A percentile compares a stretch with the other conserved stretches of the same genome.
phyloP scores from a whole-genome alignment of 2,888 invertebrate genomes.

The Dorcus parallelipipedus region DNA sequence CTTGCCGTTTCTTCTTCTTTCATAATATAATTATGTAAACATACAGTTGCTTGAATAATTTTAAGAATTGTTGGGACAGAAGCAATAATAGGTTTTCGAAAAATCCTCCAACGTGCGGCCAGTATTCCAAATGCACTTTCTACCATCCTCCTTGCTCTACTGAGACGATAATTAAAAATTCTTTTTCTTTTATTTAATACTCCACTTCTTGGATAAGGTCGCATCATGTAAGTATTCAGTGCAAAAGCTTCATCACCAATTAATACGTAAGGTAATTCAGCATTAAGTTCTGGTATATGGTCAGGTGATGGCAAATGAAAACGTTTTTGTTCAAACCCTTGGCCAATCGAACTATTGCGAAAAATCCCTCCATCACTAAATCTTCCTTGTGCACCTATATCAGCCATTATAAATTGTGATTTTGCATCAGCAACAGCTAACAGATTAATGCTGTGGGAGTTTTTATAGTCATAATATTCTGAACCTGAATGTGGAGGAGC shows the following conservation, averaged over 20 bases:
- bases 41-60: too few species aligned
- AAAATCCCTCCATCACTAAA: constrained; percentile 6
- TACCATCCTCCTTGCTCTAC: too few species aligned
- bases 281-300: not conserved
- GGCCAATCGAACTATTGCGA: constrained; percentile 2
- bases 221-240: not conserved
- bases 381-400: constrained; percentile 5
- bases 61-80: too few species aligned
- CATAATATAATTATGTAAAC: too few species aligned
- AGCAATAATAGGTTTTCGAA: too few species aligned
- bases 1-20: too few species aligned
- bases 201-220: not conserved
- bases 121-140: too few species aligned
- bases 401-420: constrained; percentile 11
- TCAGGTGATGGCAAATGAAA: constrained; percentile 4
- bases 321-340: constrained; percentile 2
- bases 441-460: constrained; percentile 21
- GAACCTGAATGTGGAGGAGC: constrained; percentile 19
- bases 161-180: too few species aligned
- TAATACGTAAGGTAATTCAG: not conserved
- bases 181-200: too few species aligned
- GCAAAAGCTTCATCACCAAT: constrained; percentile 6
- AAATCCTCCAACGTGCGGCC: too few species aligned
- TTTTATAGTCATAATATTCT: constrained; percentile 25
- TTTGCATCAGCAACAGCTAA: constrained; percentile 22